Conservation (phyloP, 1,140 invertebrate species). For the Calephelis virginiensis region DNA sequence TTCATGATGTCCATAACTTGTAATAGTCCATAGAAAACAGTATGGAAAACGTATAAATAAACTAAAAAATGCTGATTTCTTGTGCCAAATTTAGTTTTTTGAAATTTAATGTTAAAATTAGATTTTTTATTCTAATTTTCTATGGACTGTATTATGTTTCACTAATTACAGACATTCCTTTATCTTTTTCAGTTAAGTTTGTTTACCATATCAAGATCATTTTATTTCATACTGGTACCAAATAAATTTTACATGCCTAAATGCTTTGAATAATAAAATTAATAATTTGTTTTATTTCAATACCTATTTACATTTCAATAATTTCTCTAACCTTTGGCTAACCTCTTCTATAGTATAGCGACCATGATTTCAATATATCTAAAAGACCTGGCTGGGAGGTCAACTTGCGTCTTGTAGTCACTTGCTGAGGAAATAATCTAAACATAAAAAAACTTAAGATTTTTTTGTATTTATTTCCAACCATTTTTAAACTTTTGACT, state of each 20-base stretch:
- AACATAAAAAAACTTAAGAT: no score
- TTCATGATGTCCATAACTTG: no score
- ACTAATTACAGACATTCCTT: constrained; percentile 7
- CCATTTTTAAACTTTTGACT: no score
- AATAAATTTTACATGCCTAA: constrained; percentile 15
- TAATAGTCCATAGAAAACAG: no score
- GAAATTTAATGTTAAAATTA: neutral
- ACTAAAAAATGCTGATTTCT: neutral
- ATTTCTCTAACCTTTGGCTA: no score
- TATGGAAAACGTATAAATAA: no score
- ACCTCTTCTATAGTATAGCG: neutral
- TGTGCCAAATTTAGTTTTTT: constrained; percentile 5
- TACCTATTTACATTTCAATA: neutral
- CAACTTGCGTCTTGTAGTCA: no score
- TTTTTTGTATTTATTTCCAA: no score
- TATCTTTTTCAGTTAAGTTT: constrained; percentile 11
- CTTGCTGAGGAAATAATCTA: no score
- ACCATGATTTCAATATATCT: neutral
- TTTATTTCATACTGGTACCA: constrained; percentile 12
- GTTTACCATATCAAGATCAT: constrained; percentile 2
- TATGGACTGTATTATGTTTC: neutral
- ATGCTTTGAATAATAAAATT: constrained; percentile 15
- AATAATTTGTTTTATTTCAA: constrained; percentile 10
- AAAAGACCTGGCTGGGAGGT: no score
- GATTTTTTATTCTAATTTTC: neutral